Evolutionary conservation across 2,113 vertebrate species (phyloP), one percentile per base, ranked within the genome.

Genomic region (Sylvia atricapilla): DNA sequence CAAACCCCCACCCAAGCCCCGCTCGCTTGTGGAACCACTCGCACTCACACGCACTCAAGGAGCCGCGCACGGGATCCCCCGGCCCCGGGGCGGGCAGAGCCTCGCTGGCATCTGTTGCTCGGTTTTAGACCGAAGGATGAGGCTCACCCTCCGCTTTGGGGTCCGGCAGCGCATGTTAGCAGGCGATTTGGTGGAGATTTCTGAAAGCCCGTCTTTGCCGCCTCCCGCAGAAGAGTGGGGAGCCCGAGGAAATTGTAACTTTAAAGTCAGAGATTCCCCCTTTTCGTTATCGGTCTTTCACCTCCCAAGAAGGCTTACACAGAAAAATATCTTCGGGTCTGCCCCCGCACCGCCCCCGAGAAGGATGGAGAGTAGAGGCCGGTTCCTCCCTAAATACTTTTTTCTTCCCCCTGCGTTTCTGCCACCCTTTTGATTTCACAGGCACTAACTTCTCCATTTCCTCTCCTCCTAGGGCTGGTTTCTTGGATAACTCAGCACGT

Each of bases 381-480:
- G 47, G 56, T 81, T 68, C 24, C 20, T 80, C 58, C 76, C 62
- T n/a, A 56, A 58, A 73, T 19, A 20, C 5, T n/a, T 78, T 75
- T 60, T 44, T 21, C 20, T 10, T 5, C 3, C 4, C 14, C 23
- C 15, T 19, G 4, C 8, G 1, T 69, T 96, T 81, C 55, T 91
- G 35, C 31, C 53, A 84, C 22, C 27, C 31, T 87, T 97, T 94
- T 44, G 21, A 43, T 95, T 96, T 93, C 75, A 70, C 67, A 86
- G 62, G 46, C 84, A 90, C 91, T 98, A 96, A 98, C 90, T 76
- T 93, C 50, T 95, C 84, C 68, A 66, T 97, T 93, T 97, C 84
- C 87, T 95, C 95, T 30, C 96, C 46, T 97, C 96, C 95, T 83
- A 98, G 97, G 95, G 68, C 84, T 93, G 86, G 90, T 97, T 97